Evolutionary conservation across 2,888 invertebrate genomes (phyloP).

Genomic region (Nemotelus nigrinus): DNA sequence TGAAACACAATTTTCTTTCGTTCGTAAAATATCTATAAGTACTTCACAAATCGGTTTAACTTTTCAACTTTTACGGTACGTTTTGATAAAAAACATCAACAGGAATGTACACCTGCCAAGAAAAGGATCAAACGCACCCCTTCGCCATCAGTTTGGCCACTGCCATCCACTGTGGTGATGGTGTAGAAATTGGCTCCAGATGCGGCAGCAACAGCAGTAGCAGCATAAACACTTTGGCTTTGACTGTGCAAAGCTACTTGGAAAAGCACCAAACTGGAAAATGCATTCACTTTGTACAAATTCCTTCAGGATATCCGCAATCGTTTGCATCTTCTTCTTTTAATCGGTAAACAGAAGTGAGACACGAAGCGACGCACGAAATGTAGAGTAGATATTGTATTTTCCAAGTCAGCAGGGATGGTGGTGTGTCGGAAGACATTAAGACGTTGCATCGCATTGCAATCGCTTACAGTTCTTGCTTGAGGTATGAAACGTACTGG

Average conservation of each 20-base stretch:
- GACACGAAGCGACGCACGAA: background rate
- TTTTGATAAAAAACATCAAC: background rate
- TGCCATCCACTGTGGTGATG: background rate
- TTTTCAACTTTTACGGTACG: constrained; percentile 16
- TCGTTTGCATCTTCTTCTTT: constrained; percentile 27
- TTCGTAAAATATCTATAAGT: background rate
- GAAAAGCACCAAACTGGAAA: constrained; percentile 43
- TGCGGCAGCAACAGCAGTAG: background rate
- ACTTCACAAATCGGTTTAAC: constrained; percentile 29
- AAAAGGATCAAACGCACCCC: constrained; percentile 21
- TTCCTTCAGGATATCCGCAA: constrained; percentile 42
- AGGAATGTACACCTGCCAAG: background rate
- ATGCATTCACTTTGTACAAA: constrained; percentile 43
- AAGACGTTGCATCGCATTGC: background rate
- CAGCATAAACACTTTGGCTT: background rate
- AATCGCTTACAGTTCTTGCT: constrained; percentile 29
- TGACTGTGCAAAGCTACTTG: constrained; percentile 36
- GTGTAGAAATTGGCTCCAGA: constrained; percentile 28
- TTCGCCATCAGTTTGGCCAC: background rate
- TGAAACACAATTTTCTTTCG: background rate
- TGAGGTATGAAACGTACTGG: constrained; percentile 1
- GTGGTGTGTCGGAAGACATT: background rate
- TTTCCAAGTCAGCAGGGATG: background rate
- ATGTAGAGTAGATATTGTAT: background rate
- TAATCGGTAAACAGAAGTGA: background rate